Conservation (phyloP, 37 sponge, comb jelly and placozoan species). For the Petrosia ficiformis region DNA sequence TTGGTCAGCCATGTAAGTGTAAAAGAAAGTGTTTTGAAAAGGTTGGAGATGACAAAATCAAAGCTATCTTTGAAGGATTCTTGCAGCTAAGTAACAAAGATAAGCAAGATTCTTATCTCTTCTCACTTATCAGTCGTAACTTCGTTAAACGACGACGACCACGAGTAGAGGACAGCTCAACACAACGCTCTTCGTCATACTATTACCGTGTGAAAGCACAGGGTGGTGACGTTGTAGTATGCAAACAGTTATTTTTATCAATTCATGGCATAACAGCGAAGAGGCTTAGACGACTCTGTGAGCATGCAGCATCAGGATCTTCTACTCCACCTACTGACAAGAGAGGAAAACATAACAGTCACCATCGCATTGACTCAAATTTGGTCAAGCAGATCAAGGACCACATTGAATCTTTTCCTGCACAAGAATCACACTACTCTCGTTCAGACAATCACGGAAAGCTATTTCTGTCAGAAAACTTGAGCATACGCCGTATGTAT, state of each 20-base stretch:
- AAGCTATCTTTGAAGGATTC: conserved; percentile 9
- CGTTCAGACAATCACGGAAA: background rate
- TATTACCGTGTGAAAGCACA: conserved; percentile 8
- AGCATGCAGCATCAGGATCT: conserved; percentile 4
- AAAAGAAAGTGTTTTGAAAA: background rate
- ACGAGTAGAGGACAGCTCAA: background rate
- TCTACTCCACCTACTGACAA: conserved; percentile 9
- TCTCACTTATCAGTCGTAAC: background rate
- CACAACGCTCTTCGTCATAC: background rate
- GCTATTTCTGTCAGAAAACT: background rate
- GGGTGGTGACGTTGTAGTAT: conserved; percentile 1
- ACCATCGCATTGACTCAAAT: background rate
- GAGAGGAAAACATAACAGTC: conserved; percentile 14
- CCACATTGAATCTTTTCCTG: background rate
- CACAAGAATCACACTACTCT: background rate
- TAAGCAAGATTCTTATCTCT: conserved; percentile 28
- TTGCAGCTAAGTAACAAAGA: conserved; percentile 23
- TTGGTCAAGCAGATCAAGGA: background rate
- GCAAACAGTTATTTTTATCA: conserved; percentile 16
- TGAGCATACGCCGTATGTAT: conserved; percentile 37
- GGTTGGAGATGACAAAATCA: background rate
- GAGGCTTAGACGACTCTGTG: conserved; percentile 13
- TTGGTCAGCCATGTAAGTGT: background rate
- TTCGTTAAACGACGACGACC: background rate
- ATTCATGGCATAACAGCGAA: conserved; percentile 24